Base-by-base conservation (phyloP, 1,140 invertebrate genomes). In the Drosophila arawakana region DNA sequence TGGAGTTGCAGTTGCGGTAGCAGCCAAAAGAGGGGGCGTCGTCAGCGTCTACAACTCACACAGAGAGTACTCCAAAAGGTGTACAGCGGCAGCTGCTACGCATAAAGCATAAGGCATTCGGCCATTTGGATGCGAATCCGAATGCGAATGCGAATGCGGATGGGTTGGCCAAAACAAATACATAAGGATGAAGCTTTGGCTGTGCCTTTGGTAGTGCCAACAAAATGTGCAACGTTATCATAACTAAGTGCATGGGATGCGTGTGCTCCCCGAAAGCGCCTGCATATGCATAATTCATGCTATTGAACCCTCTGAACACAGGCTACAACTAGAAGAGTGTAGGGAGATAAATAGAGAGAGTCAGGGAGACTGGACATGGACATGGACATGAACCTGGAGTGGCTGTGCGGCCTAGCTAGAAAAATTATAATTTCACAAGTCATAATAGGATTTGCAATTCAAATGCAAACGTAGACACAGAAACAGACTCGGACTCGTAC, bases 371-470 rank as follows among this genome's bases (percentile, higher is more conserved):
- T 85, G 81, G 78, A 84, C 81, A 72, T 79, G 81, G 75, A 59
- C 73, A 73, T 86, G 76, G 67, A 69, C 75, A 69, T 63, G 74
- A 77, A 73, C 69, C 71, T 80, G 77, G 73, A 71, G 69, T 76
- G 73, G 72, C 39, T 62, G 58, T 54, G 37, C 76, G 67, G 81
- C 83, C 83, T 70, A 60, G 81, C 81, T 90, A 85, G 80, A 84
- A 80, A 81, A 91, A 80, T 90, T 84, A 83, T 85, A 91, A 91
- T 91, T 91, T 91, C 83, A 90, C 85, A 81, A 91, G 90, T 91
- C 90, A 91, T 90, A 91, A 91, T 88, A 90, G 82, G 82, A 91
- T 91, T 91, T 91, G 90, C 90, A 91, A 91, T 91, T 91, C 90
- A 91, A 91, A 91, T 91, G 78, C 80, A 68, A 81, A 82, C 73